Conservation (phyloP, 2,113 vertebrate genomes). For the Chaenogobius annularis region DNA sequence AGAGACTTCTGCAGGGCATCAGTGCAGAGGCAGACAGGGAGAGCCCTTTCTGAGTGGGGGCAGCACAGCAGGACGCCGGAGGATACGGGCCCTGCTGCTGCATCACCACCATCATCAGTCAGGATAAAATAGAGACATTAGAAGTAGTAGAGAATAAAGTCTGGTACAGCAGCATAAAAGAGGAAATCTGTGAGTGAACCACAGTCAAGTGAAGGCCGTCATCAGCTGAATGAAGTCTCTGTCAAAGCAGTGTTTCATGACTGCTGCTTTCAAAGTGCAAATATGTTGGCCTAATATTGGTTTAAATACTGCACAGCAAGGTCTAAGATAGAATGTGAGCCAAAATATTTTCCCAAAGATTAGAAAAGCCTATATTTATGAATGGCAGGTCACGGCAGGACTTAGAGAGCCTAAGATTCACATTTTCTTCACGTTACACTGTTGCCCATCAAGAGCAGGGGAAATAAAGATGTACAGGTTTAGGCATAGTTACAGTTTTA, state of each 20-base stretch:
- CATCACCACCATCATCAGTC: slow-evolving; percentile 6
- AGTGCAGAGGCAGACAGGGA: slow-evolving; percentile 25
- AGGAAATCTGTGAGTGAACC: slow-evolving; percentile 10
- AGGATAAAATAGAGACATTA: slow-evolving; percentile 27
- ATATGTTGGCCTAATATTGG: neutral
- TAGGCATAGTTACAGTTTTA: neutral
- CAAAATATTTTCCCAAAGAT: neutral
- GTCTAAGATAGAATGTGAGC: neutral
- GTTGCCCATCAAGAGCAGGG: neutral
- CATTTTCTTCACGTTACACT: neutral
- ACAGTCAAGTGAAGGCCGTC: slow-evolving; percentile 8
- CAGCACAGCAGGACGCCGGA: slow-evolving; percentile 17
- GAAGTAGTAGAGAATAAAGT: slow-evolving; percentile 3
- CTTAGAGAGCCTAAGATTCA: no score
- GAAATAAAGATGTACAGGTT: neutral
- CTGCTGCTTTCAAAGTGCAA: neutral
- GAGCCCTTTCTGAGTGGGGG: slow-evolving; percentile 32
- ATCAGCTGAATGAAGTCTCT: slow-evolving; percentile 18
- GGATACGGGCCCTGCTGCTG: slow-evolving; percentile 12
- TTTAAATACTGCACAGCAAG: neutral
- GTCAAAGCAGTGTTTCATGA: neutral
- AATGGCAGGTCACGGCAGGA: no score
- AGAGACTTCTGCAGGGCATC: slow-evolving; percentile 37
- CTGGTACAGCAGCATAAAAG: slow-evolving; percentile 5
- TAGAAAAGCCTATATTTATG: neutral